Evolutionary conservation across 1,140 invertebrate genomes (phyloP), one percentile per base, ranked within the genome.

Genomic region (Nasonia vitripennis): DNA sequence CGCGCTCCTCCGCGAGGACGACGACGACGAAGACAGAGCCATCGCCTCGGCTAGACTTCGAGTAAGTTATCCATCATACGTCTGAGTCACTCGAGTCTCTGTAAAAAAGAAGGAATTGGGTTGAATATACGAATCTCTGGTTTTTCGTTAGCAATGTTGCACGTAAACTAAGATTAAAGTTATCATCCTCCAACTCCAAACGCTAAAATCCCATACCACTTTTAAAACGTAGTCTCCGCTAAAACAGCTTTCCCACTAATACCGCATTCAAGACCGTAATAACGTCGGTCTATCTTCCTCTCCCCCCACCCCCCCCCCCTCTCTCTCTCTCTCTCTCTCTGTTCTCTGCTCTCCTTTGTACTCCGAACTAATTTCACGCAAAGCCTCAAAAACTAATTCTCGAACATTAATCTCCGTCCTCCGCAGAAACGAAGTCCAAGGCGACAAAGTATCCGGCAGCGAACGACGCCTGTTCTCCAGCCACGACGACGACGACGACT

Each of bases 1-100:
- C 92, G 90, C 89, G 91, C 90, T 86, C 55, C 20, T 20, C 55
- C 6, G 17, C 77, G 86, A 85, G 75, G 81, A 68, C 77, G 84
- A 86, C 34, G 23, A 77, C 67, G 67, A 87, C 34, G 86, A 88
- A 77, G 23, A 62, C 2, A 23, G 86, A 62, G 85, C 87, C 85
- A 51, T 55, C 81, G 81, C 85, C 67, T 84, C 71, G 82, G 81
- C 87, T 83, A 87, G 86, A 82, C 70, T 87, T 78, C 82, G 87
- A 86, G 89, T 90, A 86, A 88, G 80, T 62, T 20, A 6, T 14
- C 31, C 1, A 2, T 71, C n/a, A 27, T 23, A 20, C 70, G 5
- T 37, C 34, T 5, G 34, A 37, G 34, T 37, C 34, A 4, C 3
- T 37, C 5, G 70, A 31, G 70, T 11, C 1, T 34, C 23, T 31